Evolutionary conservation across 1,140 invertebrate genomes (phyloP).

Genomic region (Dendrolimus punctatus): DNA sequence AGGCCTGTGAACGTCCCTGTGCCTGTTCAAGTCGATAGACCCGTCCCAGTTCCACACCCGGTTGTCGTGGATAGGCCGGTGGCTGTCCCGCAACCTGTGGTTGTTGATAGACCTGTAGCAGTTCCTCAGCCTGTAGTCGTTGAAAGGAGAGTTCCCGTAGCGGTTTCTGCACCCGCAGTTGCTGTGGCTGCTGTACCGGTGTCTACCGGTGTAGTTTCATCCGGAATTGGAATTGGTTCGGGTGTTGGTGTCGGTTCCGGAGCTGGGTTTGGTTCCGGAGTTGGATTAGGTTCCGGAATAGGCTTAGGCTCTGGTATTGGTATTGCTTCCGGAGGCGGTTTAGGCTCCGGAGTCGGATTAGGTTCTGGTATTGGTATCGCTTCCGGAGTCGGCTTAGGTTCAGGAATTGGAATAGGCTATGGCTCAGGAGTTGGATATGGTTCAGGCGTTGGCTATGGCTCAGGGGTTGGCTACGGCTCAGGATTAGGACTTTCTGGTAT

Average conservation of each 20-base stretch:
- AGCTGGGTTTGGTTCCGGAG: neutral
- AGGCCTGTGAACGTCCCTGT: conserved; percentile 55
- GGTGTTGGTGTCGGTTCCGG: conserved; percentile 8
- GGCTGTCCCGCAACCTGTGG: conserved; percentile 51
- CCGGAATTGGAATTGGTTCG: neutral
- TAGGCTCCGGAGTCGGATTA: conserved; percentile 4
- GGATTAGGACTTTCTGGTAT: no score
- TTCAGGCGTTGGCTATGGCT: conserved; percentile 9
- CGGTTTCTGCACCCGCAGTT: conserved; percentile 1
- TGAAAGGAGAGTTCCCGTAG: conserved; percentile 29
- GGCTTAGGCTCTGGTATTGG: conserved; percentile 9
- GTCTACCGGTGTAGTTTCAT: conserved; percentile 7
- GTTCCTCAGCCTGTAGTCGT: conserved; percentile 49
- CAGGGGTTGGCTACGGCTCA: neutral
- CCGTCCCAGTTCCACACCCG: conserved; percentile 45
- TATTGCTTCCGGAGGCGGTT: conserved; percentile 8
- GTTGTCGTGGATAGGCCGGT: conserved; percentile 57
- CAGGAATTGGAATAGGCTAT: conserved; percentile 10
- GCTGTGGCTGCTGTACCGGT: conserved; percentile 9
- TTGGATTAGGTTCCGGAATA: conserved; percentile 3
- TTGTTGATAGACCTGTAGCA: conserved; percentile 50
- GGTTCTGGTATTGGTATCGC: conserved; percentile 4
- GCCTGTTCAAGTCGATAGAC: conserved; percentile 51
- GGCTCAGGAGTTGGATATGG: conserved; percentile 5
- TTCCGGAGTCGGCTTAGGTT: conserved; percentile 5